Base-by-base conservation (phyloP, 2,797 vertebrate species). In the Etheostoma perlongum region DNA sequence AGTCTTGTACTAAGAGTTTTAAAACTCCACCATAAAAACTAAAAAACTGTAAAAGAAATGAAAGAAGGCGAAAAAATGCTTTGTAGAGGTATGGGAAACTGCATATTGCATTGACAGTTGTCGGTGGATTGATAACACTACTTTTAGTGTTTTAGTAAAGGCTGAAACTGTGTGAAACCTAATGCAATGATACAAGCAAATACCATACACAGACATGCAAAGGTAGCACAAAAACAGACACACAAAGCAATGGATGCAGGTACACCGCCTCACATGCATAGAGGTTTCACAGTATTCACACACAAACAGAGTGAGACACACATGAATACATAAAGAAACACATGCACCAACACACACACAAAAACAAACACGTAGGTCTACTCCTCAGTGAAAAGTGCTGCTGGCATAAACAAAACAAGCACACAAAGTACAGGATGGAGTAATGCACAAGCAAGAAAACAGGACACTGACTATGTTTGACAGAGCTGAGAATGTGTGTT, bases 341-440 rank as follows among this genome's bases (percentile, higher is more conserved):
- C 49, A 67, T 47, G 23, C 42, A 66, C 23, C 2, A 13, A 74
- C 19, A 76, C 13, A 74, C 54, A 48, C n/a, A 74, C 44, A 67
- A 53, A 78, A 8, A 69, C 53, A 72, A 60, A 74, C 25, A 71
- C 70, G 21, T 0, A 63, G 61, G 53, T 78, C 33, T 73, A 46
- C 67, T 82, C 60, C 74, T 65, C 59, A 55, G 47, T 72, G 23
- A 61, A 88, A 89, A 91, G 55, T 64, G 90, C 90, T 89, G 76
- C 78, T 88, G 88, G 90, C 90, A 89, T 90, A 87, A 93, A 93
- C 90, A 92, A 87, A 81, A 81, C 52, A 78, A 76, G 79, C 70
- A 86, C 81, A 88, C 47, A 75, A 76, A 84, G 82, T 84, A 76
- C 76, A 69, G 9, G 36, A 73, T 76, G 78, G 66, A 82, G 72